Percentiles rank a stretch among this genome's conserved stretches.
Conservation (phyloP, 1,140 invertebrate genomes). For the Anastatus disparis region DNA sequence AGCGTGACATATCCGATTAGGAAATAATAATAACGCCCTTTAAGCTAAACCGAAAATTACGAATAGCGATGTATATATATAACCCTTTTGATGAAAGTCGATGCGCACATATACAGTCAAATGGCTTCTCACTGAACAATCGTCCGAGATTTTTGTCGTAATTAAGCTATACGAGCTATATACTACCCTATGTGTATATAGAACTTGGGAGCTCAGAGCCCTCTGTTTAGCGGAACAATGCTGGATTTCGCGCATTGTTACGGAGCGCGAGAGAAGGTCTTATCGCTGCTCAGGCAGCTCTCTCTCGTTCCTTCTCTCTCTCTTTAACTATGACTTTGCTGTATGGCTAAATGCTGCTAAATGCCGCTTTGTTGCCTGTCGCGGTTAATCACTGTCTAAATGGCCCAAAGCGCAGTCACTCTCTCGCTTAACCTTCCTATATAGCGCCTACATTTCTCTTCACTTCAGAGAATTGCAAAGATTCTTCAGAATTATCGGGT, state of each 20-base stretch:
- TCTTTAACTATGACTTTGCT: no score
- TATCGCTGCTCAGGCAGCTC: slow-evolving; percentile 54
- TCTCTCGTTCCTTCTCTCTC: neutral
- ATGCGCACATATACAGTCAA: slow-evolving; percentile 23
- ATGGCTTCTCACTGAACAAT: slow-evolving; percentile 55
- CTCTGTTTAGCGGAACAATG: slow-evolving; percentile 54
- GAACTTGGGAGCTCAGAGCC: no score
- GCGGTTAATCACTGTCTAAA: slow-evolving; percentile 59
- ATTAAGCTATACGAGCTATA: slow-evolving; percentile 54
- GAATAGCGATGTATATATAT: no score
- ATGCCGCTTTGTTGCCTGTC: slow-evolving; percentile 60
- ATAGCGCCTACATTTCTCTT: no score
- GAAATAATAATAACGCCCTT: slow-evolving; percentile 7
- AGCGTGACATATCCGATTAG: slow-evolving; percentile 17
- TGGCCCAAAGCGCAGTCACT: slow-evolving; percentile 36
- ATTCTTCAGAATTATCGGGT: neutral
- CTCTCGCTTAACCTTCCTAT: slow-evolving; percentile 12
- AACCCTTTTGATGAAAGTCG: no score
- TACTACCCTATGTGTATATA: no score
- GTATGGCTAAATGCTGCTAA: slow-evolving; percentile 57
- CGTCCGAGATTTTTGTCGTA: slow-evolving; percentile 55
- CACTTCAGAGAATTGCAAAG: no score
- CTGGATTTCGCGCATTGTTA: slow-evolving; percentile 61
- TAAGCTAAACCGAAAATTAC: neutral
- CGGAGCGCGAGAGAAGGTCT: slow-evolving; percentile 44